Evolutionary conservation across 2,888 invertebrate species (phyloP).

Genomic region (Leptarthrus brevirostris): DNA sequence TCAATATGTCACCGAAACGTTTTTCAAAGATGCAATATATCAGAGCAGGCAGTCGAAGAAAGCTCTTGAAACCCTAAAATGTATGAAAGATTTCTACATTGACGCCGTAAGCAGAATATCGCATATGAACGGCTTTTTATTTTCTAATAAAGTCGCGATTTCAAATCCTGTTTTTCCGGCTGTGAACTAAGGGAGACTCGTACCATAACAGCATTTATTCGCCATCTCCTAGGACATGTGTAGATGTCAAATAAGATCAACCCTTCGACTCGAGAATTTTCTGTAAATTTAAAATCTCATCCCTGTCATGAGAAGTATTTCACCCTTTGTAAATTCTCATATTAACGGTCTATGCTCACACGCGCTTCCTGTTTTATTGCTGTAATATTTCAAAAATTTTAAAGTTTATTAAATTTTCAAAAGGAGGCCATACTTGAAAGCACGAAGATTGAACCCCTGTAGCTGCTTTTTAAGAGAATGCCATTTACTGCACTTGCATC

Average conservation of each 20-base stretch:
- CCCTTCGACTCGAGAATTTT: conserved; percentile 28
- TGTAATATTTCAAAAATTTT: conserved; percentile 50
- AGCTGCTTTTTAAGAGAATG: conserved; percentile 7
- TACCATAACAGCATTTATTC: conserved; percentile 38
- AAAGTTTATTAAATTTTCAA: conserved; percentile 48
- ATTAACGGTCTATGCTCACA: conserved; percentile 1
- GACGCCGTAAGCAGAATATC: too few species aligned
- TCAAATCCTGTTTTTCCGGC: conserved; percentile 52
- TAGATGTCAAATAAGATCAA: conserved; percentile 42
- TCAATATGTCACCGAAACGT: conserved; percentile 26
- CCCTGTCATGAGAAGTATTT: neutral
- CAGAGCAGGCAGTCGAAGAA: neutral
- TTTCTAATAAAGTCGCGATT: conserved; percentile 52
- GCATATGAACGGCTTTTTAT: conserved; percentile 1
- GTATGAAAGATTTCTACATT: too few species aligned
- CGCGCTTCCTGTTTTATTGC: conserved; percentile 45
- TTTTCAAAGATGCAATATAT: conserved; percentile 28
- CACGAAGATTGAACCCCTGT: neutral
- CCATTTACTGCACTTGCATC: conserved; percentile 44
- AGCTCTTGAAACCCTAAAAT: neutral
- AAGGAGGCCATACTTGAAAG: conserved; percentile 6
- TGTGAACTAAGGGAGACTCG: conserved; percentile 26
- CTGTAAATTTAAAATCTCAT: conserved; percentile 42
- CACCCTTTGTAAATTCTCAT: conserved; percentile 2
- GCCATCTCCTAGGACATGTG: conserved; percentile 24